A percentile compares a stretch with the other conserved stretches of the same genome.
Conservation (phyloP, 2,113 vertebrate species). For the Labrus mixtus region DNA sequence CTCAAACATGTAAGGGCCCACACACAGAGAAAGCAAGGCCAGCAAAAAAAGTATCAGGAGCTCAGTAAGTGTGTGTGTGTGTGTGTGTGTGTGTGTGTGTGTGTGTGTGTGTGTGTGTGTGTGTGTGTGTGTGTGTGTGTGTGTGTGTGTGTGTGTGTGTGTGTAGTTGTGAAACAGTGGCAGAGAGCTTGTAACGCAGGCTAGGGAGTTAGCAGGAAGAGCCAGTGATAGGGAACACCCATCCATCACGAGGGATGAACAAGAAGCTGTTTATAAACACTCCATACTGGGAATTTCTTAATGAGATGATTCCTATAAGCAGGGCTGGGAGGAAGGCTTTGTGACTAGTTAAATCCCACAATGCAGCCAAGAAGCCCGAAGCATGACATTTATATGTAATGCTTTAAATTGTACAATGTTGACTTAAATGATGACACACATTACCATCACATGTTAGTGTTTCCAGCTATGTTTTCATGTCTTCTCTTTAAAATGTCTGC, state of each 20-base stretch:
- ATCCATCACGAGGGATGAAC: conserved; percentile 80
- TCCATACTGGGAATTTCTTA: conserved; percentile 83
- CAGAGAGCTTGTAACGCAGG: conserved; percentile 59
- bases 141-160: conserved; percentile 26
- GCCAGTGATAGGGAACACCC: conserved; percentile 73
- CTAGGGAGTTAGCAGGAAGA: conserved; percentile 76
- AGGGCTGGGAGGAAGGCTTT: neutral
- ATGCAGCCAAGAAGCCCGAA: neutral
- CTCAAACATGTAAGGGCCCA: conserved; percentile 75
- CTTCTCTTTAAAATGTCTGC: neutral
- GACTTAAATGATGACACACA: neutral
- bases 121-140: conserved; percentile 7
- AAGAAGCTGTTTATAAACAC: conserved; percentile 85
- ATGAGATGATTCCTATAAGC: conserved; percentile 71
- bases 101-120: too few species aligned
- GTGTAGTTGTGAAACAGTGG: conserved; percentile 79
- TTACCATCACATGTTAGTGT: neutral
- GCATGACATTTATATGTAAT: too few species aligned
- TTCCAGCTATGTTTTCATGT: neutral
- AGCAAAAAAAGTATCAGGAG: conserved; percentile 38
- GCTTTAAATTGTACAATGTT: neutral
- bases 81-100: too few species aligned
- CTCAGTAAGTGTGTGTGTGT: neutral
- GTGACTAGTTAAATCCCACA: conserved; percentile 38
- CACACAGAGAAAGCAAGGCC: conserved; percentile 73